These are phyloP conservation scores for Entomobrya multifasciata DNA, from an alignment of 2,888 invertebrate genomes.

Conservation along the genomic window DNA sequence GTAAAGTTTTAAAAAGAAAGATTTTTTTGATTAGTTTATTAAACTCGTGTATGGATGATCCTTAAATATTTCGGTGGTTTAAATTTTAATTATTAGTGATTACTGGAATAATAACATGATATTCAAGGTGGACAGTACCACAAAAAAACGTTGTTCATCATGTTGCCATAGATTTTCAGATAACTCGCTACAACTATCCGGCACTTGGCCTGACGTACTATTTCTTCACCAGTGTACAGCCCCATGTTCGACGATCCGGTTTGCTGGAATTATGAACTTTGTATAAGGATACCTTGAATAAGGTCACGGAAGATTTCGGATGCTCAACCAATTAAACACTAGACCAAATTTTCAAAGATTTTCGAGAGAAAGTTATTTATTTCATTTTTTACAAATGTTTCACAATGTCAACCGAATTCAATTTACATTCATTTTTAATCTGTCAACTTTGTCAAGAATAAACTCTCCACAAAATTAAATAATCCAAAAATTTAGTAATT, in stretches of 20 bases:
- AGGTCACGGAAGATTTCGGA: background rate
- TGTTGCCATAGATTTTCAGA: slow-evolving; percentile 43
- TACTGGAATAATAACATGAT: slow-evolving; percentile 47
- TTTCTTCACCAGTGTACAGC: slow-evolving; percentile 63
- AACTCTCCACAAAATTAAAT: too few species aligned
- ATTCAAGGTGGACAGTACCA: slow-evolving; percentile 30
- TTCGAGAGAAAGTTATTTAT: slow-evolving; percentile 54
- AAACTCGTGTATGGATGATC: too few species aligned
- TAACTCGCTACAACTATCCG: slow-evolving; percentile 48
- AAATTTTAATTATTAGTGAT: too few species aligned
- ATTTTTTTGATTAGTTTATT: too few species aligned
- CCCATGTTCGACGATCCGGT: slow-evolving; percentile 37
- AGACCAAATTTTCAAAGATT: slow-evolving; percentile 65
- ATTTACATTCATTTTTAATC: too few species aligned
- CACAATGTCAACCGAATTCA: too few species aligned
- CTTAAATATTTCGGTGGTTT: too few species aligned
- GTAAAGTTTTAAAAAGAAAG: too few species aligned
- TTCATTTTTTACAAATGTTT: too few species aligned
- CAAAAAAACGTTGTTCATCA: slow-evolving; percentile 6
- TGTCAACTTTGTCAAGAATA: too few species aligned
- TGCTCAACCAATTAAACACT: slow-evolving; percentile 9
- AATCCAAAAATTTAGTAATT: too few species aligned
- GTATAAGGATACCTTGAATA: slow-evolving; percentile 58
- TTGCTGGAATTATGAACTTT: slow-evolving; percentile 57
- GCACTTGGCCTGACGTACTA: slow-evolving; percentile 66